Evolutionary conservation across 2,888 invertebrate genomes (phyloP), one percentile per base, ranked within the genome.

Genomic region (Cryptocephalus moraei): DNA sequence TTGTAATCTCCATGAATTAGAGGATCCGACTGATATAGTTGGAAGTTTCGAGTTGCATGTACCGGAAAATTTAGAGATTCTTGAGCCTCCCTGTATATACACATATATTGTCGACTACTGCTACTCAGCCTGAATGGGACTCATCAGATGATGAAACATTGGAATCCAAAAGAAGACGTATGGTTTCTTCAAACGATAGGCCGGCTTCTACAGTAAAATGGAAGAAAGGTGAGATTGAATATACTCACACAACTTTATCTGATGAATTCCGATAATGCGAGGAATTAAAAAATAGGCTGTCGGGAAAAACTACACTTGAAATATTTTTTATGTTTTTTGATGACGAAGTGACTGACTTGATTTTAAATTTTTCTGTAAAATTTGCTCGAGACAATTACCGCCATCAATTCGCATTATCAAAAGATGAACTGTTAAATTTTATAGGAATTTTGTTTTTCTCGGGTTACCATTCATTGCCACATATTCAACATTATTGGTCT

Each of bases 1-100:
- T n/a, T n/a, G n/a, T n/a, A n/a, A 45, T 49, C 31, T 42, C 32
- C 47, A 12, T 40, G 46, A 51, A 45, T 32, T 43, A 12, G 44
- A 47, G 38, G 45, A 49, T 44, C 47, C 47, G 33, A 48, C 40
- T 45, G 53, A 55, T 50, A 52, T 54, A 34, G 54, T 46, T 44
- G 54, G 50, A 47, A 54, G 49, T 46, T 53, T 55, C 41, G 49
- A 55, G 46, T 44, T 55, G 13, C 48, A 54, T 46, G 40, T 44
- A 46, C 49, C 48, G 22, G 38, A 46, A 36, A 31, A 12, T n/a
- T 31, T 39, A 44, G 40, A 43, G 43, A 39, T 43, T 46, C 34
- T 33, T 44, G 46, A 43, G 33, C 45, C 45, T 32, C 33, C 39
- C 39, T 33, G 38, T 44, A 41, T n/a, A n/a, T n/a, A n/a, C n/a